Percentiles rank a stretch among this genome's conserved stretches.
Conservation (phyloP, 2,888 invertebrate genomes). For the Lomographa bimaculata region DNA sequence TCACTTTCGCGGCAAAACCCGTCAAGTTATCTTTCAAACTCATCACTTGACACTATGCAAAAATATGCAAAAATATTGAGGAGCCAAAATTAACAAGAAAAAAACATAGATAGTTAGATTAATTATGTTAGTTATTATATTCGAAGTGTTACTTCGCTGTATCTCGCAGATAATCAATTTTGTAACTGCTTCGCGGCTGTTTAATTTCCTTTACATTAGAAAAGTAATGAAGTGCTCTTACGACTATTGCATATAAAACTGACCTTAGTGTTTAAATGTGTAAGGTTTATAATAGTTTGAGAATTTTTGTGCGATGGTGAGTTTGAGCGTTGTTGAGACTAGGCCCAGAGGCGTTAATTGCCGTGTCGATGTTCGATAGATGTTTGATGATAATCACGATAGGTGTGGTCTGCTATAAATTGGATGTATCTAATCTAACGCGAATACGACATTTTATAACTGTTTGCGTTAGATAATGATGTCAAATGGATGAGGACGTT, state of each 20-base stretch:
- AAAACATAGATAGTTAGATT: constrained; percentile 6
- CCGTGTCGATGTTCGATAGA: constrained; percentile 49
- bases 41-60: no score
- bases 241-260: constrained; percentile 1
- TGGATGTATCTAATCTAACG: constrained; percentile 23
- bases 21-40: no score
- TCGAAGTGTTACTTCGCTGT: constrained; percentile 14
- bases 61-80: no score
- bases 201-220: constrained; percentile 30
- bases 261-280: background rate
- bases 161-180: constrained; percentile 29
- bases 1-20: no score
- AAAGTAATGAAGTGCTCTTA: constrained; percentile 19
- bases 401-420: constrained; percentile 51
- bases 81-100: no score
- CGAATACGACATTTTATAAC: constrained; percentile 21
- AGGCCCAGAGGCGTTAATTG: constrained; percentile 50
- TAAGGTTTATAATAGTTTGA: constrained; percentile 9
- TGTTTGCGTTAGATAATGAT: constrained; percentile 15
- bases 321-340: constrained; percentile 20
- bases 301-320: constrained; percentile 9
- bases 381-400: constrained; percentile 46
- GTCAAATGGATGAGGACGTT: constrained; percentile 5
- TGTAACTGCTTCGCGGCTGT: constrained; percentile 29
- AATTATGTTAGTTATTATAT: constrained; percentile 10